phyloP scores from a whole-genome alignment of 2,113 vertebrate species.

The human (Homo sapiens) region DNA sequence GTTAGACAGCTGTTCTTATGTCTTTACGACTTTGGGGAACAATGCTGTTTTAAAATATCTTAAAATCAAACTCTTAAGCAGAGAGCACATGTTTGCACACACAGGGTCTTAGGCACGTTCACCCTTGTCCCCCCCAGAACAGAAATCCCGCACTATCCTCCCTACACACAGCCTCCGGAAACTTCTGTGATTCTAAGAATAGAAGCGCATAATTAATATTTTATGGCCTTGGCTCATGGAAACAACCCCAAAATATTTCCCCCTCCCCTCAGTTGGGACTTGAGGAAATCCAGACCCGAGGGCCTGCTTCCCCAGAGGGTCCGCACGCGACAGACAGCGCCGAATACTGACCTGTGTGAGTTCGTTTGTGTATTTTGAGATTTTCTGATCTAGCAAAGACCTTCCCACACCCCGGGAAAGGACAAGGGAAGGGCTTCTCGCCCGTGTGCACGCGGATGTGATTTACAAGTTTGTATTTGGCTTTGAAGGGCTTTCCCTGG shows the following conservation, averaged over 20 bases:
- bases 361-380: constrained; percentile 99
- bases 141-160: not conserved
- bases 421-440: constrained; percentile 99
- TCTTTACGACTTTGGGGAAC: constrained; percentile 52
- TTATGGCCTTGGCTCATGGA: constrained; percentile 50
- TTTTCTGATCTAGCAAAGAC: constrained; percentile 99
- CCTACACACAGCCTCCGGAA: not conserved
- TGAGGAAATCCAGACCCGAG: constrained; percentile 46
- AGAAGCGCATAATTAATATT: constrained; percentile 60
- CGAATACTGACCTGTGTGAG: constrained; percentile 97
- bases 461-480: constrained; percentile 99
- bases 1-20: constrained; percentile 73
- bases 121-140: not conserved
- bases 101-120: not conserved
- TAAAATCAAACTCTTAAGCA: constrained; percentile 70
- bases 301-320: constrained; percentile 50
- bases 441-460: constrained; percentile 99
- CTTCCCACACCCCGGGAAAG: constrained; percentile 99
- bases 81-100: constrained; percentile 47
- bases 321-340: constrained; percentile 75
- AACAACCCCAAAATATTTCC: constrained; percentile 31
- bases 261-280: constrained; percentile 19
- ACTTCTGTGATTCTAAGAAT: constrained; percentile 50
- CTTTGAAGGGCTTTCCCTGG: constrained; percentile 99
- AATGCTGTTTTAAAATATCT: not conserved